Evolutionary conservation across 2,113 vertebrate species (phyloP).

Genomic region (Cricetomys ansorgei): DNA sequence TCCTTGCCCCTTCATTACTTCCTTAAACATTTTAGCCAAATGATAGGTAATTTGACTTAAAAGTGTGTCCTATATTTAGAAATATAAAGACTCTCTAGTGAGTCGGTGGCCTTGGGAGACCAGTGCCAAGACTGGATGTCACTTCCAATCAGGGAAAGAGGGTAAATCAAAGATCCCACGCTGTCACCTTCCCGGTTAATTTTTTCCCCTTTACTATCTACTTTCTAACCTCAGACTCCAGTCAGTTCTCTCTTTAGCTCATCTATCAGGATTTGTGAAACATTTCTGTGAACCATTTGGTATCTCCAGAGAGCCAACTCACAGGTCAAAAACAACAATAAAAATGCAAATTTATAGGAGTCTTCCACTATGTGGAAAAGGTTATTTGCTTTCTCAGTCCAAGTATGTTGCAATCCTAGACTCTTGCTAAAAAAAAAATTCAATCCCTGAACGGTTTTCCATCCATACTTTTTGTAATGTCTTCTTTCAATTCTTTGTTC

Average conservation of each 20-base stretch:
- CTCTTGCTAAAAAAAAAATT: conserved; percentile 40
- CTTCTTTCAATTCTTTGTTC: conserved; percentile 41
- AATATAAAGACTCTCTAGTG: background rate
- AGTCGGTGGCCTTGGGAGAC: background rate
- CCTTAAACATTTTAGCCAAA: conserved; percentile 48
- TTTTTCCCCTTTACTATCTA: conserved; percentile 6
- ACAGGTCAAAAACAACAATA: conserved; percentile 71
- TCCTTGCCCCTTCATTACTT: conserved; percentile 29
- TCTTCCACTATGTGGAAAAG: conserved; percentile 33
- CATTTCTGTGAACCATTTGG: conserved; percentile 51
- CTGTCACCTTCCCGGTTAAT: background rate
- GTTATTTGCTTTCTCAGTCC: conserved; percentile 55
- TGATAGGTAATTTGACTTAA: conserved; percentile 1
- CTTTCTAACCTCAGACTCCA: conserved; percentile 18
- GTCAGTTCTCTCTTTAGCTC: conserved; percentile 51
- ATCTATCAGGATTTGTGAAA: conserved; percentile 48
- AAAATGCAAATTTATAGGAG: conserved; percentile 56
- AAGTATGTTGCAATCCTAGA: conserved; percentile 34
- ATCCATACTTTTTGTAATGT: background rate
- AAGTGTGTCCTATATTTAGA: background rate
- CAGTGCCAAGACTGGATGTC: background rate
- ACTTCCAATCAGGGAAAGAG: conserved; percentile 9
- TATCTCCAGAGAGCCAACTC: conserved; percentile 52
- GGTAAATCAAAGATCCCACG: background rate
- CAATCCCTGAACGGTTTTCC: background rate